Evolutionary conservation across 1,140 invertebrate species (phyloP).

Genomic region (Caenorhabditis elegans): DNA sequence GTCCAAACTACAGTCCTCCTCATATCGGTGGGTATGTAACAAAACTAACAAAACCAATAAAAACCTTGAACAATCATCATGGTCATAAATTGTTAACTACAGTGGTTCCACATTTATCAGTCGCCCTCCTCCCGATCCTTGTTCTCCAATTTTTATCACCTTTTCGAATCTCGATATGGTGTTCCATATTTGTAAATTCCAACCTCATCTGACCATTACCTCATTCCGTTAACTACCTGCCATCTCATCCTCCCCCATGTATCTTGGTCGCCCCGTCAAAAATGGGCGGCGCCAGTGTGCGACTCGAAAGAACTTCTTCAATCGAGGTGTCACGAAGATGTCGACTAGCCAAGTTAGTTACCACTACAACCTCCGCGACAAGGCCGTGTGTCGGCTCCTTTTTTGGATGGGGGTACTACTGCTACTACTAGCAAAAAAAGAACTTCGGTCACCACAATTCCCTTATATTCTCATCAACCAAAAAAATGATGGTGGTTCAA

Average conservation of each 20-base stretch:
- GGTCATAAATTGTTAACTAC: background rate
- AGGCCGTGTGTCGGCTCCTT: constrained; percentile 24
- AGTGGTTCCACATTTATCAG: background rate
- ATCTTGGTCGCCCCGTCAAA: background rate
- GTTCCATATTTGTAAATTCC: constrained; percentile 1
- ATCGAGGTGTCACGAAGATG: constrained; percentile 1
- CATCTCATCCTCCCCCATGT: background rate
- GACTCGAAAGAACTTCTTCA: constrained; percentile 15
- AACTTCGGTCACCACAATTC: background rate
- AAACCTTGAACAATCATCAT: too few species aligned
- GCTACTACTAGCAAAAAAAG: background rate
- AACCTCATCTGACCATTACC: constrained; percentile 18
- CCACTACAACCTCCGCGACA: background rate
- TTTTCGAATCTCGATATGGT: background rate
- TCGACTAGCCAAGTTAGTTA: constrained; percentile 14
- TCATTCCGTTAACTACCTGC: constrained; percentile 24
- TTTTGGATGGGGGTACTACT: background rate
- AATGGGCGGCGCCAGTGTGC: background rate
- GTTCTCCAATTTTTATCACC: background rate
- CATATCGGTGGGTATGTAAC: too few species aligned
- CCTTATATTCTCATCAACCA: constrained; percentile 15
- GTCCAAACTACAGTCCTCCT: too few species aligned
- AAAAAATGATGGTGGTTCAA: background rate
- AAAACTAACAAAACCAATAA: too few species aligned
- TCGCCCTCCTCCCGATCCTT: background rate